phyloP scores from a whole-genome alignment of 2,888 invertebrate species.

The Nyleta sp. region DNA sequence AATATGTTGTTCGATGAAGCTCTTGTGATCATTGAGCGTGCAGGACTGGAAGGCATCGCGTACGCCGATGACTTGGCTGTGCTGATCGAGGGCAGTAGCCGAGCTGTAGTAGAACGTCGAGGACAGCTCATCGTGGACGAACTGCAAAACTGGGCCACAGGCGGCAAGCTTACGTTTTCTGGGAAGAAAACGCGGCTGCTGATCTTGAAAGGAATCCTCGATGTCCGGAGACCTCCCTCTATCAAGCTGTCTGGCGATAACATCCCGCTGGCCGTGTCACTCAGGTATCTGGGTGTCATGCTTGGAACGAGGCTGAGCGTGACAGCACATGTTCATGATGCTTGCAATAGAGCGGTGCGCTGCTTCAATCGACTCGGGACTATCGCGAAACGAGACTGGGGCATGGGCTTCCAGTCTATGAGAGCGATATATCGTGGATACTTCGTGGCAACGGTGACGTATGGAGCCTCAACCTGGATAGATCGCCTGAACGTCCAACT shows the following conservation, averaged over 20 bases:
- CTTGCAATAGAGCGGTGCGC: background rate
- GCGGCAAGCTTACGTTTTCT: background rate
- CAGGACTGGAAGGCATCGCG: background rate
- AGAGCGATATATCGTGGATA: slow-evolving; percentile 40
- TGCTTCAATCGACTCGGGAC: background rate
- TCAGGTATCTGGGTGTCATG: background rate
- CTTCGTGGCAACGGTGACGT: slow-evolving; percentile 42
- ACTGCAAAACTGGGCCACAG: background rate
- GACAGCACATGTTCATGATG: background rate
- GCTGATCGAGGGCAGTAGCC: background rate
- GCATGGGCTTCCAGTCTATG: slow-evolving; percentile 39
- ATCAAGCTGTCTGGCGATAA: background rate
- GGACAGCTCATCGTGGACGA: background rate
- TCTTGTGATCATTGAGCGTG: background rate
- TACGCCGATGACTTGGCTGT: slow-evolving; percentile 42
- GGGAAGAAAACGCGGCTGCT: background rate
- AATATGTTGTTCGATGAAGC: slow-evolving; percentile 34
- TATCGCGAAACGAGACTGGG: slow-evolving; percentile 50
- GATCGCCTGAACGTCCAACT: background rate
- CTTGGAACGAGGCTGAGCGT: background rate
- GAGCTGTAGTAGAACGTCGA: background rate
- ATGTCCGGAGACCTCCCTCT: background rate
- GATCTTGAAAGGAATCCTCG: slow-evolving; percentile 19
- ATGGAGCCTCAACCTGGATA: slow-evolving; percentile 38
- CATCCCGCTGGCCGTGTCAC: background rate